These are phyloP conservation scores for Aphis gossypii DNA, from an alignment of 1,140 invertebrate species.

Conservation along the genomic window DNA sequence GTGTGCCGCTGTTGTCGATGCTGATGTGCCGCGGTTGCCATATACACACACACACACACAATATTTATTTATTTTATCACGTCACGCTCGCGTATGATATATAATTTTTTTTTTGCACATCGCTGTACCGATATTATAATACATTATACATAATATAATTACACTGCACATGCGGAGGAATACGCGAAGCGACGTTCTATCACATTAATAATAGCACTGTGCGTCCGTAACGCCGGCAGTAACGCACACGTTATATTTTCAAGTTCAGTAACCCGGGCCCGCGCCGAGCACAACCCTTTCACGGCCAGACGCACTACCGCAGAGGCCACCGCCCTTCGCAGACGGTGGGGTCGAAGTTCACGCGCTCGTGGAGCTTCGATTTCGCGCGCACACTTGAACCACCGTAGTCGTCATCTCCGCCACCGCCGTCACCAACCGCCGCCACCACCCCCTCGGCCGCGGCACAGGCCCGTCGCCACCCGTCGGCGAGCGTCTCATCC, in stretches of 20 bases:
- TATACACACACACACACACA: not conserved
- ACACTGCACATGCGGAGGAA: not conserved
- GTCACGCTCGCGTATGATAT: not conserved
- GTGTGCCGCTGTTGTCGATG: not conserved
- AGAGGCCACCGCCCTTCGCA: slow-evolving; percentile 49
- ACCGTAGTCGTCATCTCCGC: not conserved
- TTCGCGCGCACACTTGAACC: slow-evolving; percentile 7
- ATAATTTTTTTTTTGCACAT: not conserved
- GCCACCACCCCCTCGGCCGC: not conserved
- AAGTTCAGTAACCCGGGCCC: slow-evolving; percentile 56
- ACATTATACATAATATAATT: too few relatives aligned
- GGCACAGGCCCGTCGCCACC: not conserved
- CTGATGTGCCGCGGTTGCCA: too few relatives aligned
- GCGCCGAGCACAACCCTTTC: slow-evolving; percentile 53
- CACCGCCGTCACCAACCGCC: not conserved
- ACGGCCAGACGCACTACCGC: slow-evolving; percentile 51
- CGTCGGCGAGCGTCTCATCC: not conserved
- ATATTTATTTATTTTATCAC: not conserved
- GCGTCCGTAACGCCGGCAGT: not conserved
- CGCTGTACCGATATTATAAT: not conserved
- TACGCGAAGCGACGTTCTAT: not conserved
- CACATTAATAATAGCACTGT: not conserved
- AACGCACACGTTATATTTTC: slow-evolving; percentile 49
- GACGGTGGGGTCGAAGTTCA: slow-evolving; percentile 48
- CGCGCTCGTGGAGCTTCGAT: slow-evolving; percentile 35